phyloP scores from a whole-genome alignment of 2,888 invertebrate genomes.

The Cosmorhoe ocellata region DNA sequence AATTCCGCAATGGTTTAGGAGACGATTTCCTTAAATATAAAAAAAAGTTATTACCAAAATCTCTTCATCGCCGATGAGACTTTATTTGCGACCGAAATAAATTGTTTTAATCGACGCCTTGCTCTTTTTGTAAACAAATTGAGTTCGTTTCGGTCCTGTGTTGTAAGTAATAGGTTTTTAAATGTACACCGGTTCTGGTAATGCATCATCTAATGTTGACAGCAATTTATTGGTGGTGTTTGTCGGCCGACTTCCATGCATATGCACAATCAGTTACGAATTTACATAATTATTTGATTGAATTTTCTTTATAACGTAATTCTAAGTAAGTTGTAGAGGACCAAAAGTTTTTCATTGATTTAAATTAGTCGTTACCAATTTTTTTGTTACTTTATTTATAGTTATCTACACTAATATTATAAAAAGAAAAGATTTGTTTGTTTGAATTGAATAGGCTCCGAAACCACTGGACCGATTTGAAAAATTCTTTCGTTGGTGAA shows the following conservation, averaged over 20 bases:
- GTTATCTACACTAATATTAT: no score
- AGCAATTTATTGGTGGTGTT: constrained; percentile 45
- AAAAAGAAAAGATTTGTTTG: no score
- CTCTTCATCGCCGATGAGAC: constrained; percentile 54
- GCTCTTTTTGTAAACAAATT: constrained; percentile 58
- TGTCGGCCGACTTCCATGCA: constrained; percentile 26
- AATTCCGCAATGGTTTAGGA: background rate
- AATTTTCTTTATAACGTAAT: background rate
- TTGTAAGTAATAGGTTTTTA: constrained; percentile 73
- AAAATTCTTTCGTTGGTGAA: no score
- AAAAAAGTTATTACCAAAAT: constrained; percentile 47
- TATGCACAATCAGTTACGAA: constrained; percentile 7
- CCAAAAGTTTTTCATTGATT: no score
- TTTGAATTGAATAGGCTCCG: no score
- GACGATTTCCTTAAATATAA: constrained; percentile 18
- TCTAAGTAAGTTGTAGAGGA: no score
- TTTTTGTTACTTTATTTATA: no score
- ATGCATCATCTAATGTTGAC: constrained; percentile 55
- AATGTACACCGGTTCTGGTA: constrained; percentile 48
- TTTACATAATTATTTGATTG: constrained; percentile 10
- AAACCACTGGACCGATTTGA: no score
- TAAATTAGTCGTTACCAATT: no score
- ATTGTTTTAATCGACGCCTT: constrained; percentile 50
- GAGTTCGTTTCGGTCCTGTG: constrained; percentile 48
- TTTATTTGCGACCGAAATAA: constrained; percentile 59